A percentile compares a stretch with the other conserved stretches of the same genome.
Evolutionary conservation across 2,113 vertebrate species (phyloP).

Genomic region (Pollimyrus isidori): DNA sequence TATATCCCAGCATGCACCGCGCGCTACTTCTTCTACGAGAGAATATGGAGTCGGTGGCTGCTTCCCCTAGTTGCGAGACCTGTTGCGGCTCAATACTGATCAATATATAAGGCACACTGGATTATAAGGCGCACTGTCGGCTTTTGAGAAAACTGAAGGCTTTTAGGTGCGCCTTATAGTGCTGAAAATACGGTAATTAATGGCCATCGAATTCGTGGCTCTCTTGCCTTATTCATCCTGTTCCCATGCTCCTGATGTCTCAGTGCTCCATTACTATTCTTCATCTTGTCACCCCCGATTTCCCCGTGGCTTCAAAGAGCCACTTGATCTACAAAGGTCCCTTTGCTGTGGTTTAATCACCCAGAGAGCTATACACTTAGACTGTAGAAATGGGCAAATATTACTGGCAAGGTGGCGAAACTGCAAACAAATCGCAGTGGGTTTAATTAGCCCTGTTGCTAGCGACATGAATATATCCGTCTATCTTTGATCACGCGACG

Average conservation of each 20-base stretch:
- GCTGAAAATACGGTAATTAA: conserved; percentile 30
- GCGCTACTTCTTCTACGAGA: too few relatives aligned
- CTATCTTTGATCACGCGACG: neutral
- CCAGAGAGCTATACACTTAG: neutral
- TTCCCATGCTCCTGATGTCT: conserved; percentile 32
- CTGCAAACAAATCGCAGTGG: neutral
- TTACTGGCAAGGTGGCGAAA: neutral
- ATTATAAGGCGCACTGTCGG: too few relatives aligned
- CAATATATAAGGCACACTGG: too few relatives aligned
- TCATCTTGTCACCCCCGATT: conserved; percentile 31
- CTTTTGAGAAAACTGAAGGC: too few relatives aligned
- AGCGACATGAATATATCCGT: neutral
- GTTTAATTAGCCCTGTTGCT: neutral
- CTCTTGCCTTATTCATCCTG: conserved; percentile 22
- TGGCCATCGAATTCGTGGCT: conserved; percentile 33
- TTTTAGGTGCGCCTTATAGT: too few relatives aligned
- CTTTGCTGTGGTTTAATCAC: conserved; percentile 3
- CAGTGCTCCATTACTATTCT: conserved; percentile 39
- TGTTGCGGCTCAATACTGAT: too few relatives aligned
- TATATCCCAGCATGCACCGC: too few relatives aligned
- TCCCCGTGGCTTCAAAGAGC: neutral
- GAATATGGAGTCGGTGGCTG: too few relatives aligned
- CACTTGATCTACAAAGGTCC: neutral
- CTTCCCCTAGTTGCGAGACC: too few relatives aligned
- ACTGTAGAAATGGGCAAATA: conserved; percentile 1